Base-by-base conservation (phyloP, 2,888 invertebrate species). In the Eristalis intricaria region DNA sequence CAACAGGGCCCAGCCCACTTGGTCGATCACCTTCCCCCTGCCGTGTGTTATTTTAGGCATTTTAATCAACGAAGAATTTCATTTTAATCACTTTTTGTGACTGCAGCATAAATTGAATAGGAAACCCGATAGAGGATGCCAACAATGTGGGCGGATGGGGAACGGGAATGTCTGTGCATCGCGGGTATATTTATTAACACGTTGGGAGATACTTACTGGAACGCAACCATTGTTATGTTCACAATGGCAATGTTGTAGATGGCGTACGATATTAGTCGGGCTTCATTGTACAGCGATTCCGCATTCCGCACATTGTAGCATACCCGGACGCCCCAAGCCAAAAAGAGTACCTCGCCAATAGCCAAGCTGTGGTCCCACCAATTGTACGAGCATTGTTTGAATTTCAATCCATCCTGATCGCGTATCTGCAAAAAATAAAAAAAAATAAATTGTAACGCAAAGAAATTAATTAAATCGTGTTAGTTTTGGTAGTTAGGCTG, bases 311-410 rank as follows among this genome's bases (percentile, higher is more conserved):
- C 97, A 90, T 97, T 96, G 92, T 97, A 97, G 91, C 97, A 97
- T 40, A 97, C 97, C 66, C 96, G 94, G 60, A 97, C 96, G 73
- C 97, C 97, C 97, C 97, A 97, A 23, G 96, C 95, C 74, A 97
- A 94, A 91, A 97, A 97, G 13, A 97, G 93, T 50, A 94, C 94
- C 93, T 94, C 93, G 95, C 98, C 97, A 91, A 97, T 97, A 64
- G 97, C 97, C 92, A 98, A 94, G 92, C 97, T 97, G 93, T 98
- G 98, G 94, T 97, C 97, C 98, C 98, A 98, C 97, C 98, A 98
- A 91, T 97, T 97, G 93, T 97, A 97, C 40, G 96, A 95, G 93
- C 98, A 98, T 91, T 97, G 97, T 91, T 96, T 97, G 93, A 98
- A 98, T 92, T 96, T 96, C 85, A 98, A 94, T 73, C 96, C 96